These are phyloP conservation scores for Cataglyphis cursor DNA, from an alignment of 2,888 invertebrate genomes.

Conservation along the genomic window DNA sequence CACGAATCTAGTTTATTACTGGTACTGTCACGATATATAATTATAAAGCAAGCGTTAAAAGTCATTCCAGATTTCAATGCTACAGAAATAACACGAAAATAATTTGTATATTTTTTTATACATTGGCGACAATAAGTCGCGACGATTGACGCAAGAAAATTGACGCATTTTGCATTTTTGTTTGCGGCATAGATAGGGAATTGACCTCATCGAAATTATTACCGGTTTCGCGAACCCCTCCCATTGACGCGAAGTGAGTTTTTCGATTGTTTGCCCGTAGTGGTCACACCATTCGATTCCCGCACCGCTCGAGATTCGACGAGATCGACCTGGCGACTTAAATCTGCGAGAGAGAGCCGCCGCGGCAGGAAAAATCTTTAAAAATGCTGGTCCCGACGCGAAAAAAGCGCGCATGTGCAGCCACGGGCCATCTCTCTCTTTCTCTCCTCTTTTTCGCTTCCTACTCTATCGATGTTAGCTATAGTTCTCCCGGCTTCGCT, in stretches of 20 bases:
- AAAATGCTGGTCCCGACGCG: conserved; percentile 82
- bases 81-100: neutral
- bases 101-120: neutral
- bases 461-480: conserved; percentile 33
- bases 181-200: conserved; percentile 12
- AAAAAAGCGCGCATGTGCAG: conserved; percentile 83
- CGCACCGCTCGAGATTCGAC: conserved; percentile 72
- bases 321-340: conserved; percentile 78
- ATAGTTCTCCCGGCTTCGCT: conserved; percentile 59
- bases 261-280: conserved; percentile 59
- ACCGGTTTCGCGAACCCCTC: conserved; percentile 31
- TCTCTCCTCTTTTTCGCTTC: conserved; percentile 15
- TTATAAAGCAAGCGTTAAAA: conserved; percentile 4
- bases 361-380: conserved; percentile 83
- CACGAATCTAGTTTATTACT: neutral
- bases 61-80: conserved; percentile 5
- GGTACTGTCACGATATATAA: neutral
- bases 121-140: conserved; percentile 19
- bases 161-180: conserved; percentile 11
- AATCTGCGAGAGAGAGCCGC: conserved; percentile 74
- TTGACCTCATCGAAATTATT: conserved; percentile 47
- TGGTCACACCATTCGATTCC: conserved; percentile 44
- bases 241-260: conserved; percentile 38
- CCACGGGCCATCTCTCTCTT: conserved; percentile 70
- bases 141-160: conserved; percentile 13